Conservation (phyloP, 2,888 invertebrate species). For the Malachius bipustulatus region DNA sequence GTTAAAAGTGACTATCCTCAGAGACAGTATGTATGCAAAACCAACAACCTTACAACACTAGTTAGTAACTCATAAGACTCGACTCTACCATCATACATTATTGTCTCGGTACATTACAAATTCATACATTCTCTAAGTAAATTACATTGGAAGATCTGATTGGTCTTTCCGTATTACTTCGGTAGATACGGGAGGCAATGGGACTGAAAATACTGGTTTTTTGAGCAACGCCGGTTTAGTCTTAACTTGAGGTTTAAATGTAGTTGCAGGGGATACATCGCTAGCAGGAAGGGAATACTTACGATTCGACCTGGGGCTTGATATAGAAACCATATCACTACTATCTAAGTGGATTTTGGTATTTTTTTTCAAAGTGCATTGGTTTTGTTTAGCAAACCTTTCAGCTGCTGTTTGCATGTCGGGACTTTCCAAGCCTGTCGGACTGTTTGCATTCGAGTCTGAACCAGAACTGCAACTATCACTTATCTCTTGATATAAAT, state of each 20-base stretch:
- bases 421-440: conserved; percentile 42
- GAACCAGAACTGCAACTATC: conserved; percentile 27
- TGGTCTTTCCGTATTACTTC: conserved; percentile 28
- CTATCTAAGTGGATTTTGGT: conserved; percentile 35
- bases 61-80: too few relatives aligned
- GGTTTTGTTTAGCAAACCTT: conserved; percentile 66
- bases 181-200: conserved; percentile 33
- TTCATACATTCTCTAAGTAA: too few relatives aligned
- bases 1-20: too few relatives aligned
- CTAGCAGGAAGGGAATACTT: conserved; percentile 29
- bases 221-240: conserved; percentile 72
- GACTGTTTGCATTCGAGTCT: conserved; percentile 24
- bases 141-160: too few relatives aligned
- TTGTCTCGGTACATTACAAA: too few relatives aligned
- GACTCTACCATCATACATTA: too few relatives aligned
- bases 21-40: too few relatives aligned
- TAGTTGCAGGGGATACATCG: conserved; percentile 28
- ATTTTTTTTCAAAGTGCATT: conserved; percentile 65
- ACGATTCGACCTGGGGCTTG: conserved; percentile 31
- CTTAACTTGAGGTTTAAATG: conserved; percentile 62
- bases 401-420: conserved; percentile 65
- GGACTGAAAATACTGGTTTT: conserved; percentile 46
- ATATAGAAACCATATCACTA: conserved; percentile 27
- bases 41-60: too few relatives aligned
- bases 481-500: conserved; percentile 32